Base-by-base conservation (phyloP, 2,888 invertebrate genomes). In the Trissolcus japonicus region DNA sequence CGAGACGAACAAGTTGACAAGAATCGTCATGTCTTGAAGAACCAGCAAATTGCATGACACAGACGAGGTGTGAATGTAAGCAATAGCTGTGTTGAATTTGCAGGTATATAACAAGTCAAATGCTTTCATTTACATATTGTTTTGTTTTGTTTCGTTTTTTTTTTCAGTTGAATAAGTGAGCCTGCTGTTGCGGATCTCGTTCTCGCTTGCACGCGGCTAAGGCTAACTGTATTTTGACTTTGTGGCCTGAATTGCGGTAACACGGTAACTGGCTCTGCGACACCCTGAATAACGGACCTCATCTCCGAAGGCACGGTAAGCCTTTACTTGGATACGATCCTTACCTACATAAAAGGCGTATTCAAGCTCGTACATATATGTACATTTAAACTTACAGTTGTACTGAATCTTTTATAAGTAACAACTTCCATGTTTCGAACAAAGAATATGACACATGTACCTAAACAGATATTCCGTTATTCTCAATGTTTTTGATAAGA, bases 171-270 rank as follows among this genome's bases (percentile, higher is more conserved):
- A 75, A 72, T 72, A 69, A 75, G 69, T 78, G 78, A 81, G 78
- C 77, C 79, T 78, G 79, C 78, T 72, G 46, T 43, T 74, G 60
- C 72, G 59, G 74, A 71, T 74, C 60, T 76, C 79, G 61, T 78
- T 79, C 81, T 80, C 79, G 80, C 79, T 82, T 83, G 81, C 81
- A 82, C 82, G 81, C 83, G 82, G 85, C 83, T 83, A 82, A 83
- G 86, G 83, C 85, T 89, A 89, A 89, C 89, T 89, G 89, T 89
- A 89, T 89, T 89, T 89, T 89, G 89, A 88, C 89, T 89, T 89
- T 89, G 88, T 89, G 89, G 89, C 89, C 89, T 89, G 87, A 89
- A 89, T 89, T 88, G 89, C 87, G 88, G 89, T 89, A 89, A 89
- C 88, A 89, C 88, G 86, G 89, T 89, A 89, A 89, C 87, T 88